Conservation (phyloP, 2,888 invertebrate species). For the Pyralis farinalis region DNA sequence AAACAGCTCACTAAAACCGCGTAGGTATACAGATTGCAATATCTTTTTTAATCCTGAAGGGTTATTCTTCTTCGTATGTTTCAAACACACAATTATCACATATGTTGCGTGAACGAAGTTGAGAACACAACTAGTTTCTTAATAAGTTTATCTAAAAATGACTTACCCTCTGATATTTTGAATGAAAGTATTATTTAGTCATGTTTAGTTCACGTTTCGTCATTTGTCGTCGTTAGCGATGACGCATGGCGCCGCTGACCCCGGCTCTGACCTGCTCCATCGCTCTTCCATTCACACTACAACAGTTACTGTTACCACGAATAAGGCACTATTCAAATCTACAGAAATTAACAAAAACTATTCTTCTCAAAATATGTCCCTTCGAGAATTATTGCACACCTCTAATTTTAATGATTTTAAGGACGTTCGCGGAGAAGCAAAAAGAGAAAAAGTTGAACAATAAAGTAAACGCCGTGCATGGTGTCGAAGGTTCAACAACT, state of each 20-base stretch:
- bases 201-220: conserved; percentile 48
- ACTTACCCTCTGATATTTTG: not conserved
- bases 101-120: no score
- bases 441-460: conserved; percentile 12
- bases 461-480: conserved; percentile 14
- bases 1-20: no score
- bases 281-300: conserved; percentile 62
- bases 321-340: conserved; percentile 2
- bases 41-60: no score
- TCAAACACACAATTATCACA: no score
- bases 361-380: no score
- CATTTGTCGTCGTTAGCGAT: conserved; percentile 80
- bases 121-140: no score
- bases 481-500: conserved; percentile 13
- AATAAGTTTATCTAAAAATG: no score
- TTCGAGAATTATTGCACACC: not conserved
- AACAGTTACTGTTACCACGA: conserved; percentile 13
- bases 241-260: conserved; percentile 74
- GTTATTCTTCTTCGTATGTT: no score
- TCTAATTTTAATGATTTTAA: conserved; percentile 9
- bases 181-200: conserved; percentile 11
- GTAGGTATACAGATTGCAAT: no score
- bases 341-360: no score
- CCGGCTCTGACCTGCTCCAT: conserved; percentile 64
- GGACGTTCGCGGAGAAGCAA: conserved; percentile 5